Evolutionary conservation across 2,797 vertebrate genomes (phyloP), one percentile per base, ranked within the genome.

Genomic region (Peromyscus eremicus): DNA sequence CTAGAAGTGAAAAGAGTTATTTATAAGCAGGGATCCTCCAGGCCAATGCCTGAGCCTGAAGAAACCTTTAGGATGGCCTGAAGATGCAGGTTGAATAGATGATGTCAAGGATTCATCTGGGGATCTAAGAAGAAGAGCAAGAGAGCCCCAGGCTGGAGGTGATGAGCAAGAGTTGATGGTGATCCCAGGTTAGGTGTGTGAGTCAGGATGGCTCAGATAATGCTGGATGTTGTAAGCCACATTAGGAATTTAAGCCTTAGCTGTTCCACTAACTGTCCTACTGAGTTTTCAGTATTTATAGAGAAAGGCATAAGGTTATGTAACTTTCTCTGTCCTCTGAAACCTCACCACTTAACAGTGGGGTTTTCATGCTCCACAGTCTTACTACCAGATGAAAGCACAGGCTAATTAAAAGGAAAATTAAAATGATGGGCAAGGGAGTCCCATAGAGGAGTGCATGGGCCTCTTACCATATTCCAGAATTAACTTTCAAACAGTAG

Each of bases 251-350:
- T 77, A 77, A 83, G 60, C 75, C 29, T 87, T 19, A 71, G 79
- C 79, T 77, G 92, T 73, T 95, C 29, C 2, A 64, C 62, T 37
- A 71, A 92, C 5, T 83, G n/a, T 89, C 77, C 64, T 92, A 80
- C 4, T 27, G 43, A 68, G n/a, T 90, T 57, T 27, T 14, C 32
- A 12, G 23, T 73, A 88, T 94, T 97, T 77, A 92, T 49, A 79
- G 32, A 79, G 87, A 46, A 85, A 92, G 91, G 86, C 82, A 34
- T 0, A 95, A 89, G 71, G 90, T 76, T 91, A 89, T 66, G 2
- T 89, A 96, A 93, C 13, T 91, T 93, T 94, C 46, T 83, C 43
- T 93, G 71, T n/a, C 80, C 64, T 95, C 91, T 46, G 66, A 97
- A 93, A 73, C 27, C 80, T 92, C 62, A 93, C 60, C 71, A 90